Percentiles rank a stretch among this genome's conserved stretches.
Evolutionary conservation across 2,888 invertebrate genomes (phyloP).

Genomic region (Pyrgus malvae): DNA sequence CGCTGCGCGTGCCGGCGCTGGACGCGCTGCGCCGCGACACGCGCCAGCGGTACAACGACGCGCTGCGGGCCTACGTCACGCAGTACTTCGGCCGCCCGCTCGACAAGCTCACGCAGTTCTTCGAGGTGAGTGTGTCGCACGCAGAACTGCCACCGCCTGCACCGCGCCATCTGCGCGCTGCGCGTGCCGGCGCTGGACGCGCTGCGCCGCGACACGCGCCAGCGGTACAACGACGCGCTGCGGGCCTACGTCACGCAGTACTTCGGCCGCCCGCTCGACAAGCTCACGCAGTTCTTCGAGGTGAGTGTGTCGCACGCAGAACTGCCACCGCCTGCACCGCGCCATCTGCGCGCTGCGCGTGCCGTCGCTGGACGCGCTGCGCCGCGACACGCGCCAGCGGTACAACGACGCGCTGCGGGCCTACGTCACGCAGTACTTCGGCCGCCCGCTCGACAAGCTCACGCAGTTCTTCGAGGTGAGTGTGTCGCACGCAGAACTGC

Average conservation of each 20-base stretch:
- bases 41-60: slow-evolving; percentile 94
- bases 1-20: slow-evolving; percentile 93
- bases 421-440: slow-evolving; percentile 97
- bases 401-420: slow-evolving; percentile 94
- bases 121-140: slow-evolving; percentile 94
- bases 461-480: slow-evolving; percentile 95
- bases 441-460: slow-evolving; percentile 82
- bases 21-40: slow-evolving; percentile 94
- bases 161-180: slow-evolving; percentile 91
- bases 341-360: slow-evolving; percentile 94
- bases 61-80: slow-evolving; percentile 94
- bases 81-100: slow-evolving; percentile 93
- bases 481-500: slow-evolving; percentile 97
- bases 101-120: slow-evolving; percentile 89
- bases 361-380: slow-evolving; percentile 90
- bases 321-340: slow-evolving; percentile 96
- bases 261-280: slow-evolving; percentile 88
- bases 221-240: slow-evolving; percentile 94
- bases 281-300: slow-evolving; percentile 94
- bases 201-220: slow-evolving; percentile 94
- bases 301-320: slow-evolving; percentile 95
- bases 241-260: slow-evolving; percentile 96
- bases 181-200: slow-evolving; percentile 94
- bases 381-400: slow-evolving; percentile 94
- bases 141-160: slow-evolving; percentile 98